Evolutionary conservation across 2,113 vertebrate species (phyloP).

Genomic region (Notarius quadriscutis): DNA sequence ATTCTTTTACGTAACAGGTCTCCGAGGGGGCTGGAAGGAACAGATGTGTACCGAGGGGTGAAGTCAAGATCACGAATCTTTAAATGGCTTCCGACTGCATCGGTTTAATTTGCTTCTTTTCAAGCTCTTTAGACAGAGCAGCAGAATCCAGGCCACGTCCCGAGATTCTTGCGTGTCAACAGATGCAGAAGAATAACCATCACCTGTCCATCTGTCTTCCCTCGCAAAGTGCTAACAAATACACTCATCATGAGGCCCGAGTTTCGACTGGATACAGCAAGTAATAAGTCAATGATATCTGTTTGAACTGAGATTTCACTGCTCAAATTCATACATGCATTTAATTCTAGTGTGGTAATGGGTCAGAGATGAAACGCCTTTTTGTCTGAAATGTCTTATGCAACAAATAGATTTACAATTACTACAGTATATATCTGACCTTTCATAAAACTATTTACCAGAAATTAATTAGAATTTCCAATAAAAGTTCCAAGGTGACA

Average conservation of each 20-base stretch:
- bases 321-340: background rate
- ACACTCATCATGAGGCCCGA: background rate
- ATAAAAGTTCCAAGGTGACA: too few relatives aligned
- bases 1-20: background rate
- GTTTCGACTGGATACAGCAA: background rate
- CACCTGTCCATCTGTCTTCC: constrained; percentile 4
- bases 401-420: background rate
- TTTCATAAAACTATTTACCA: background rate
- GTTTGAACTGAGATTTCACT: background rate
- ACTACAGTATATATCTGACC: background rate
- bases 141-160: constrained; percentile 21
- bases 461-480: background rate
- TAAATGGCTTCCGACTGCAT: constrained; percentile 21
- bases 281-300: background rate
- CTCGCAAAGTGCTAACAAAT: background rate
- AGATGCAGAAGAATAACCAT: constrained; percentile 18
- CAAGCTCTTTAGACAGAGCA: background rate
- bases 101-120: constrained; percentile 31
- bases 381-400: background rate
- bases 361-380: background rate
- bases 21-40: background rate
- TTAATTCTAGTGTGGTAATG: background rate
- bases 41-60: constrained; percentile 31
- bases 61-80: constrained; percentile 1
- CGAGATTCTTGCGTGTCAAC: constrained; percentile 8